Base-by-base conservation (phyloP, 2,113 vertebrate species). In the Scatophagus argus region DNA sequence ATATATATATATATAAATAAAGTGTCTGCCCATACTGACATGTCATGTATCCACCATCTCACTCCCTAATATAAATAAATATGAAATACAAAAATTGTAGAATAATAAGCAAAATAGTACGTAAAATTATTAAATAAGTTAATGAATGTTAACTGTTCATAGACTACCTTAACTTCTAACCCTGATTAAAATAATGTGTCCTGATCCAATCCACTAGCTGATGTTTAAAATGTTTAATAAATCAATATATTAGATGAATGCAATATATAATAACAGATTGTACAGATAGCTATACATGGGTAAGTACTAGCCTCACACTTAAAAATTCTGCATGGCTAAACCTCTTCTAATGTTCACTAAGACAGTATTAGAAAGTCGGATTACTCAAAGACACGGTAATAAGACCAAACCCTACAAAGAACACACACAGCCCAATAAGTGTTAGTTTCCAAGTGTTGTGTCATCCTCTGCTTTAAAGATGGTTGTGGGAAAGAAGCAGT, bases 381-480 rank as follows among this genome's bases (percentile, higher is more conserved):
- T 82, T 84, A 66, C 66, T 71, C 39, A 77, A 72, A 79, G 54
- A 61, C 52, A 66, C 60, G 31, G 65, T 67, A 63, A 77, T 60
- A 44, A 58, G 68, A 70, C 43, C 39, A 77, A 87, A 62, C 51
- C 67, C 67, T 43, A 74, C 44, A 86, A 70, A 83, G 68, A 82
- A 77, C 78, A 65, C 77, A 71, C 49, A 72, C 55, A 68, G 41
- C 10, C n/a, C 52, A 63, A 29, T 8, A 46, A 62, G 49, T 55
- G 31, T 79, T 62, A 66, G 44, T 78, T 76, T 84, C 85, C 63
- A 83, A 81, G 36, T 51, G 69, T 74, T 77, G 69, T 82, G 64
- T 87, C 81, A 86, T 86, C 61, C 38, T 74, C 52, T 63, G 62
- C 56, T 74, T 69, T 32, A 49, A 74, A 77, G 69, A 82, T 43